These are phyloP conservation scores for Aporophyla lueneburgensis DNA, from an alignment of 2,888 invertebrate genomes.

Conservation along the genomic window DNA sequence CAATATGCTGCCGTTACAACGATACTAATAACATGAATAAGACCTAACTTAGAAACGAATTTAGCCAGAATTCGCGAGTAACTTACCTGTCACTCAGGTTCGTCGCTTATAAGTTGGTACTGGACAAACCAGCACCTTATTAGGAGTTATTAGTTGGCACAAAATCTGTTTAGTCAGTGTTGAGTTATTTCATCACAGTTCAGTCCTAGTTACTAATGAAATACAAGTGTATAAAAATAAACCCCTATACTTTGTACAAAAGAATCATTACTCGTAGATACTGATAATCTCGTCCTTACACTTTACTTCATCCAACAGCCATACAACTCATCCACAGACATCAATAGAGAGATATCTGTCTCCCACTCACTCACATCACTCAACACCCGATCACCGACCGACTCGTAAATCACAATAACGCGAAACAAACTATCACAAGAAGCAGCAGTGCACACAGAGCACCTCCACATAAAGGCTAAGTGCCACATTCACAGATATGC, in stretches of 20 bases:
- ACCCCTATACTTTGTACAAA: conserved; percentile 4
- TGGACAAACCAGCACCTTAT: conserved; percentile 1
- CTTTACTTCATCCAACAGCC: not conserved
- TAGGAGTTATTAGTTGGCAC: conserved; percentile 21
- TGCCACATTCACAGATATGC: conserved; percentile 53
- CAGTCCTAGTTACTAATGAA: not conserved
- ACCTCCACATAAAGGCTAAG: conserved; percentile 31
- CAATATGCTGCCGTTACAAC: not conserved
- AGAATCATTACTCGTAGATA: not conserved
- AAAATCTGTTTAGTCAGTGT: conserved; percentile 11
- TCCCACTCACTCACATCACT: conserved; percentile 10
- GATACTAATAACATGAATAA: not conserved
- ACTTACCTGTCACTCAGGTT: not conserved
- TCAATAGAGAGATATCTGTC: conserved; percentile 11
- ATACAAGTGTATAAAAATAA: conserved; percentile 5
- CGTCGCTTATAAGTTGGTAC: conserved; percentile 5
- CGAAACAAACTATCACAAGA: conserved; percentile 31
- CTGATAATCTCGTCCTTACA: not conserved
- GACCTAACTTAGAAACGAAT: not conserved
- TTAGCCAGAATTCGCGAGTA: not conserved
- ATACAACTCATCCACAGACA: not conserved
- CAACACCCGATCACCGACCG: not conserved
- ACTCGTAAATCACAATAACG: conserved; percentile 33
- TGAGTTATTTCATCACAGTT: conserved; percentile 18
- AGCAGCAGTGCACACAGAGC: not conserved